Base-by-base conservation (phyloP, 2,113 vertebrate genomes). In the Lampris incognitus region DNA sequence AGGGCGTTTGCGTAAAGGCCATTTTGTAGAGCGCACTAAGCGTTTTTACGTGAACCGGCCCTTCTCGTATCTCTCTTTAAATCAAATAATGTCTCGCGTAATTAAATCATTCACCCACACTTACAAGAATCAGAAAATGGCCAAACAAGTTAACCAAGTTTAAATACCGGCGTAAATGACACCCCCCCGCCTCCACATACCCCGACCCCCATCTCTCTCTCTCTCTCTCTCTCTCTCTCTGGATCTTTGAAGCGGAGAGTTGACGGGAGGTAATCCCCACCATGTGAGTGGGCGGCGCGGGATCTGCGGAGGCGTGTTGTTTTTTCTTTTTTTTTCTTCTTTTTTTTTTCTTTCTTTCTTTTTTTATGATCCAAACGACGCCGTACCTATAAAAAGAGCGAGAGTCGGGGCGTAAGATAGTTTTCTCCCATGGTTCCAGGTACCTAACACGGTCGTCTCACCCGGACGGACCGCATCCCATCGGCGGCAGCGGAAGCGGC, bases 221-320 rank as follows among this genome's bases (percentile, higher is more conserved):
- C 64, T 40, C 69, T 59, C 24, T 69, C 56, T 46, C 41, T 24
- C 24, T 24, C 24, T 24, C 24, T 24, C 24, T 24, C 24, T 24
- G n/a, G n/a, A n/a, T 82, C 77, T 75, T 63, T 62, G 72, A 66
- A 81, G 50, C 73, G 9, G 67, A 78, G 89, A 87, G 90, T 90
- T 93, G 92, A 93, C 85, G 63, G 88, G 85, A 96, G 97, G 97
- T 95, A 96, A 93, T 96, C 95, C 97, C 94, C 94, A 91, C 96
- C 96, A 95, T 96, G 96, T 97, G 97, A 95, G 95, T 96, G 96
- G 97, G 97, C 95, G 97, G 95, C 89, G 92, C 94, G 89, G 94
- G 88, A 63, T 90, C 92, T 76, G 90, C 95, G 96, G 96, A 97
- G 96, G 95, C 96, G 96, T 95, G 95, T 93, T 95, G 83, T 90